Percentiles rank a stretch among this genome's conserved stretches.
Evolutionary conservation across 2,888 invertebrate genomes (phyloP).

Genomic region (Volucella inflata): DNA sequence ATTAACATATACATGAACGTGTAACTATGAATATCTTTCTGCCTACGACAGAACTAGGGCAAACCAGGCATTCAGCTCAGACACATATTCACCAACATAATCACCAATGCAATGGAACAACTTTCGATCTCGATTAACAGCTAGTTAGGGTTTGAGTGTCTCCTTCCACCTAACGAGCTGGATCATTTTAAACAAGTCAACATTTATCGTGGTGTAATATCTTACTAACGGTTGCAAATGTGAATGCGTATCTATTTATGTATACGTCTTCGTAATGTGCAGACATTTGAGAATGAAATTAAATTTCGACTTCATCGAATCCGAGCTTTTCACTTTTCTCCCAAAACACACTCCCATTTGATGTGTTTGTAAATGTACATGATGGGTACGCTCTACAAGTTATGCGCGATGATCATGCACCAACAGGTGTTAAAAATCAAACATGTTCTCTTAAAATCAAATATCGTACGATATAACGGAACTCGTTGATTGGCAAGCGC

Average conservation of each 20-base stretch:
- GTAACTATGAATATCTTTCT: neutral
- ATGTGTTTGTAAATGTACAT: neutral
- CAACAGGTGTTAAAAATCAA: no score
- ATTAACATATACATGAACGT: no score
- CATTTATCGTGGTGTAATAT: slow-evolving; percentile 56
- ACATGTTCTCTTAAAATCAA: slow-evolving; percentile 35
- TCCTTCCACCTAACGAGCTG: slow-evolving; percentile 42
- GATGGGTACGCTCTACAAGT: slow-evolving; percentile 26
- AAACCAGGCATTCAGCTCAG: slow-evolving; percentile 47
- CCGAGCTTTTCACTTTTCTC: slow-evolving; percentile 64
- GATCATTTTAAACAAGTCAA: slow-evolving; percentile 44
- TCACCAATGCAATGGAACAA: slow-evolving; percentile 63
- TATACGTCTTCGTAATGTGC: neutral
- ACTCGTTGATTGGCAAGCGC: slow-evolving; percentile 8
- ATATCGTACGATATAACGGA: slow-evolving; percentile 69
- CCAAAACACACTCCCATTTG: slow-evolving; percentile 40
- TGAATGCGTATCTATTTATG: slow-evolving; percentile 8
- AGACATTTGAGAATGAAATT: slow-evolving; percentile 28
- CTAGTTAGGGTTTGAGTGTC: slow-evolving; percentile 38
- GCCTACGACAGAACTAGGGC: slow-evolving; percentile 62
- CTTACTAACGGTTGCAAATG: slow-evolving; percentile 32
- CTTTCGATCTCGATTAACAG: slow-evolving; percentile 70
- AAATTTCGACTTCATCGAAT: slow-evolving; percentile 18
- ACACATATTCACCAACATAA: slow-evolving; percentile 64
- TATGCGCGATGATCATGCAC: neutral